phyloP scores from a whole-genome alignment of 2,113 vertebrate species.

The Halcyon senegalensis region DNA sequence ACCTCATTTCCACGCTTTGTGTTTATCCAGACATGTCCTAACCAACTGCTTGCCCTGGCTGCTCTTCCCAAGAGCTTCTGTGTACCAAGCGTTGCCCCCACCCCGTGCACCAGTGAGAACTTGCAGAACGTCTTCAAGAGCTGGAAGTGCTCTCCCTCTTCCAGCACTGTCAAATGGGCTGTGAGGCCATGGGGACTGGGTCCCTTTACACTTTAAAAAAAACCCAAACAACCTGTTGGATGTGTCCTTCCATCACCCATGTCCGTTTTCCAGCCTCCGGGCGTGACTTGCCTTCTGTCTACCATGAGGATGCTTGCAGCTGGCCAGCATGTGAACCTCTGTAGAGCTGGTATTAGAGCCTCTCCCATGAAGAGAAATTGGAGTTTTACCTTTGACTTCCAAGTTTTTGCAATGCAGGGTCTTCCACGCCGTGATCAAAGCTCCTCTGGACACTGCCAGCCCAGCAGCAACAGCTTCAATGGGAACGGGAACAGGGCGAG shows the following conservation, averaged over 20 bases:
- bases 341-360: not conserved
- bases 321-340: not conserved
- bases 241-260: not conserved
- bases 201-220: not conserved
- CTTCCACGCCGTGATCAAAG: not conserved
- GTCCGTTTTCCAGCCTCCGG: not conserved
- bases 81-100: not conserved
- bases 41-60: not conserved
- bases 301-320: not conserved
- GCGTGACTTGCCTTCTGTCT: not conserved
- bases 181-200: not conserved
- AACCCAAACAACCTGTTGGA: not conserved
- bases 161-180: not conserved
- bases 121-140: not conserved
- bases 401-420: not conserved
- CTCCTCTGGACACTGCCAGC: not conserved
- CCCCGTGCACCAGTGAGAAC: not conserved
- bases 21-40: constrained; percentile 21
- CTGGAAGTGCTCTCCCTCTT: not conserved
- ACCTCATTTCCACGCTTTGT: not conserved
- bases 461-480: not conserved
- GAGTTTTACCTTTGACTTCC: not conserved
- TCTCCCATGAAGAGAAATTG: not conserved
- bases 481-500: not conserved
- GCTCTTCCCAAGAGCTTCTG: constrained; percentile 14